A percentile compares a stretch with the other conserved stretches of the same genome.
Evolutionary conservation across 2,797 vertebrate species (phyloP).

Genomic region (Limosa lapponica): DNA sequence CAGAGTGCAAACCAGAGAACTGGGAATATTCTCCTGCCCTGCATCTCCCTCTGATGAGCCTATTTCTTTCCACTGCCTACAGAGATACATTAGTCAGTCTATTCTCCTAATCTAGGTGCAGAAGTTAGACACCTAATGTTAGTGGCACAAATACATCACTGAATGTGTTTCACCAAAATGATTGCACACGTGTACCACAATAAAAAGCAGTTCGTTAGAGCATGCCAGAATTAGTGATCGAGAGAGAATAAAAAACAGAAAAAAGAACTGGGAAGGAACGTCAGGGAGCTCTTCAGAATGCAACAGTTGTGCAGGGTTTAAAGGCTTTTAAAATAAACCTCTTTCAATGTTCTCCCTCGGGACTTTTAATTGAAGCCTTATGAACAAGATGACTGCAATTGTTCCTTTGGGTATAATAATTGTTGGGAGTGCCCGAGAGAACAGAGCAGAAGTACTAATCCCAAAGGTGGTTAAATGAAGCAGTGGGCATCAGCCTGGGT

Average conservation of each 20-base stretch:
- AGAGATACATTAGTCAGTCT: neutral
- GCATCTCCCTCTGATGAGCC: neutral
- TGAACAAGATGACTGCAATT: neutral
- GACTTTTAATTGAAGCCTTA: constrained; percentile 43
- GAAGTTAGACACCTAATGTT: neutral
- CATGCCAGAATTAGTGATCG: neutral
- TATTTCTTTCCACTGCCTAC: neutral
- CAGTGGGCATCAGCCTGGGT: neutral
- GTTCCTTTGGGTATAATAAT: constrained; percentile 23
- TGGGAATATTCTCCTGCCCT: neutral
- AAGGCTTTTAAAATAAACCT: constrained; percentile 40
- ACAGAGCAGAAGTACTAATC: neutral
- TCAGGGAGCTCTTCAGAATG: neutral
- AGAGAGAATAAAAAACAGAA: neutral
- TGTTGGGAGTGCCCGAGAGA: neutral
- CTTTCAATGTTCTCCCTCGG: neutral
- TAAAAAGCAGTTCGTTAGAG: neutral
- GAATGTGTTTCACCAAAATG: neutral
- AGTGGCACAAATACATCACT: neutral
- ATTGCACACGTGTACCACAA: fast-evolving
- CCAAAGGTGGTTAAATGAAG: constrained; percentile 19
- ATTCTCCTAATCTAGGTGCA: neutral
- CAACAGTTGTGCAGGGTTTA: neutral
- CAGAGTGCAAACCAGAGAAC: neutral
- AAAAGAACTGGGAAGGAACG: neutral